Base-by-base conservation (phyloP, 2,113 vertebrate species). In the Axis porcinus region DNA sequence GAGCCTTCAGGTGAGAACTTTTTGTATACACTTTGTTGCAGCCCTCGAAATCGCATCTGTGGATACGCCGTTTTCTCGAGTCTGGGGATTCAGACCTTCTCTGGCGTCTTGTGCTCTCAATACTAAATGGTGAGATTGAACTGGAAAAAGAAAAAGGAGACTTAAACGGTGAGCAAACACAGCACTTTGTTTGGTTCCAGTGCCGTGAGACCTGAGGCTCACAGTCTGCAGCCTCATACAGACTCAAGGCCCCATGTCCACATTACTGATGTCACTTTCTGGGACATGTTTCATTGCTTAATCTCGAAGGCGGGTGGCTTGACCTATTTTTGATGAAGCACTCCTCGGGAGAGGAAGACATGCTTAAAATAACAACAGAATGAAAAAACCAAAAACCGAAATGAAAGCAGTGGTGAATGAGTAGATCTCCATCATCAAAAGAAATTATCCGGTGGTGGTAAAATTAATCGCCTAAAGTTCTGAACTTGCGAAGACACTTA, bases 21-120 rank as follows among this genome's bases (percentile, higher is more conserved):
- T 99, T 99, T 86, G 99, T 99, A 98, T 99, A 99, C 3, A 99
- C 99, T 98, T 99, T 99, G 99, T 99, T 99, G 99, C 99, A 99
- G 95, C 99, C 99, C 96, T 99, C 99, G 95, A 99, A 99, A 98
- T 99, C 99, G 98, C 99, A 99, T 98, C 99, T 99, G 98, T 99
- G 99, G 98, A 99, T 99, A 96, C 99, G 99, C 81, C 99, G 99
- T 98, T 99, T 99, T 98, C 99, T 99, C 96, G 99, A 99, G 98
- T 99, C 99, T 1, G 99, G 99, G 36, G 99, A 99, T 98, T 99
- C 99, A 27, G 99, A 99, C 97, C 99, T 99, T 96, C 99, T 99
- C 95, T 99, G 99, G 97, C 99, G 99, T 96, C 99, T 99, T 99
- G 99, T 99, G 99, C 99, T 99, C 98, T 99, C 99, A 98, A 99